These are phyloP conservation scores for Trachelus tabidus DNA, from an alignment of 2,888 invertebrate species.

Conservation along the genomic window DNA sequence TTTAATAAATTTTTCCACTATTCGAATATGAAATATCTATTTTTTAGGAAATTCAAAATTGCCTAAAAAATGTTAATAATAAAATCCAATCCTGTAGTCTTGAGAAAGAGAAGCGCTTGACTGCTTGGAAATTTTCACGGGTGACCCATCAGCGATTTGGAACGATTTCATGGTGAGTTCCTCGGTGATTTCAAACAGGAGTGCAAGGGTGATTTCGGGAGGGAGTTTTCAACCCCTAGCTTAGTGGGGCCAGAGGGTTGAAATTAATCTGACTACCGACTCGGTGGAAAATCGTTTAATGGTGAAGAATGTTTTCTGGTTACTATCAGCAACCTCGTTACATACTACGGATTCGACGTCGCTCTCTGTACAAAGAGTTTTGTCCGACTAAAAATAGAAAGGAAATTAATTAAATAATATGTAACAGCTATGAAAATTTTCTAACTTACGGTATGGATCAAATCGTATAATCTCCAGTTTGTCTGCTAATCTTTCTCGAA, in stretches of 20 bases:
- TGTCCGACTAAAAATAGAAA: slow-evolving; percentile 73
- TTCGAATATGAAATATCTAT: neutral
- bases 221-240: neutral
- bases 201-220: slow-evolving; percentile 1
- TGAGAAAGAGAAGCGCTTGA: no score
- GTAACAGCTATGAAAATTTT: slow-evolving; percentile 5
- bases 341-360: slow-evolving; percentile 81
- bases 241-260: neutral
- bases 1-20: neutral
- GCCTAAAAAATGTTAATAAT: neutral
- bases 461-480: slow-evolving; percentile 81
- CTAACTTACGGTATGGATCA: slow-evolving; percentile 84
- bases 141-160: neutral
- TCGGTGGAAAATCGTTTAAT: slow-evolving; percentile 25
- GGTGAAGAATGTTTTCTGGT: neutral
- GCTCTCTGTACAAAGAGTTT: slow-evolving; percentile 76
- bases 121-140: slow-evolving; percentile 1
- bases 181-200: slow-evolving; percentile 1
- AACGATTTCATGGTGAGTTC: slow-evolving; percentile 8
- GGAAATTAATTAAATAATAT: neutral
- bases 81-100: slow-evolving; percentile 4
- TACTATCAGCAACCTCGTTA: slow-evolving; percentile 30
- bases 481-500: slow-evolving; percentile 80
- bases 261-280: slow-evolving; percentile 21
- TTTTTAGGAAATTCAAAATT: neutral